A percentile compares a stretch with the other conserved stretches of the same genome.
These are phyloP conservation scores for Griposia aprilina DNA, from an alignment of 2,888 invertebrate species.

Conservation along the genomic window DNA sequence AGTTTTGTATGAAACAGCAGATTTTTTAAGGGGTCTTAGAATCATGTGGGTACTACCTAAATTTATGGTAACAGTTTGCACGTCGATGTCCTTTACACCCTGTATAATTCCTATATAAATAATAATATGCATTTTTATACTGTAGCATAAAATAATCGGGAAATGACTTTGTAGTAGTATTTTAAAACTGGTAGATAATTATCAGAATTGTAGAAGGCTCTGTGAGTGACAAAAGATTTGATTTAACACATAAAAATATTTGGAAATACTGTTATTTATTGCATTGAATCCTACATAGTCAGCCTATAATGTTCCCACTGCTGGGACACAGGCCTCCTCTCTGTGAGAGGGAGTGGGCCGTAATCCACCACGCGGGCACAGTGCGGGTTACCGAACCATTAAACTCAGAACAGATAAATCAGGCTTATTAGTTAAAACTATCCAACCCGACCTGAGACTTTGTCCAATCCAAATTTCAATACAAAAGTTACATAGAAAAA, in stretches of 20 bases:
- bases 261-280: neutral
- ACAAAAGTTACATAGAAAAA: no score
- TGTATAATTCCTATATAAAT: slow-evolving; percentile 24
- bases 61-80: no score
- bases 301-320: neutral
- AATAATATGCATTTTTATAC: slow-evolving; percentile 57
- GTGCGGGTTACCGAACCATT: neutral
- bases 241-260: slow-evolving; percentile 40
- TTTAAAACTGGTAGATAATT: slow-evolving; percentile 27
- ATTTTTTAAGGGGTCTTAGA: no score
- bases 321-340: neutral
- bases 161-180: slow-evolving; percentile 30
- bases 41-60: no score
- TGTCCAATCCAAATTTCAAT: no score
- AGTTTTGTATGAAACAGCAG: no score
- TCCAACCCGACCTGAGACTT: no score
- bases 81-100: no score
- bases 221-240: slow-evolving; percentile 41
- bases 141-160: slow-evolving; percentile 25
- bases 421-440: neutral
- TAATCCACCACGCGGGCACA: no score
- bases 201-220: slow-evolving; percentile 32
- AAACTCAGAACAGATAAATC: neutral
- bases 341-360: neutral
- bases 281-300: neutral